phyloP scores from a whole-genome alignment of 2,113 vertebrate genomes.

The Anguilla japonica region DNA sequence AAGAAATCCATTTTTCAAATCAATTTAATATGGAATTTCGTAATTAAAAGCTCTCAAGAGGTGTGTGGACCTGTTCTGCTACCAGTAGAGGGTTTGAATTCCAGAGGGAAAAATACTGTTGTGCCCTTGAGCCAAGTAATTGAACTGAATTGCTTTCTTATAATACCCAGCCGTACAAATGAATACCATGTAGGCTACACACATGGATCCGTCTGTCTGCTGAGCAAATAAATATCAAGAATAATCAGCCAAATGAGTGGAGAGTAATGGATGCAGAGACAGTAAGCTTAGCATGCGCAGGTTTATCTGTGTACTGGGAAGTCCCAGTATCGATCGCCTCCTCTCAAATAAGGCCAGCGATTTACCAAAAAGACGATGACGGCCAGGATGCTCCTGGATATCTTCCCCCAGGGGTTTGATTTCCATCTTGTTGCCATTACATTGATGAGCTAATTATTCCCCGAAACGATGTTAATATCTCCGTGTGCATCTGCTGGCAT shows the following conservation, averaged over 20 bases:
- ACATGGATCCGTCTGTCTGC: neutral
- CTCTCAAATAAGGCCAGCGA: slow-evolving; percentile 55
- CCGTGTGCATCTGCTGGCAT: neutral
- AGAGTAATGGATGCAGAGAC: slow-evolving; percentile 26
- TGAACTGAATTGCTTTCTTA: neutral
- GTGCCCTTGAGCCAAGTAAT: slow-evolving; percentile 1
- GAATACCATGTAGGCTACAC: neutral
- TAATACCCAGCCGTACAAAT: neutral
- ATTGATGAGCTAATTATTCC: slow-evolving; percentile 30
- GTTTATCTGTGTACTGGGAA: slow-evolving; percentile 47
- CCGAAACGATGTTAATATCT: slow-evolving; percentile 22
- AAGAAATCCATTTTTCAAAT: too few species aligned
- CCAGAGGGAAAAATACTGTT: neutral
- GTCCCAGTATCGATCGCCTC: slow-evolving; percentile 49
- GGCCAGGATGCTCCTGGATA: slow-evolving; percentile 44
- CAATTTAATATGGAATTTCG: too few species aligned
- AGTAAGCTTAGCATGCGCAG: slow-evolving; percentile 50
- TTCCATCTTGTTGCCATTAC: slow-evolving; percentile 24
- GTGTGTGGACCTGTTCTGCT: neutral
- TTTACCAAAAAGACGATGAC: slow-evolving; percentile 49
- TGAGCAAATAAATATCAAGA: neutral
- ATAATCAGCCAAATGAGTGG: neutral
- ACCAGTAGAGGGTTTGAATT: neutral
- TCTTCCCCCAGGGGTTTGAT: neutral
- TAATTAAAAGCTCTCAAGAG: too few species aligned